Evolutionary conservation across 2,113 vertebrate species (phyloP).

Genomic region (Cyanoderma ruficeps): DNA sequence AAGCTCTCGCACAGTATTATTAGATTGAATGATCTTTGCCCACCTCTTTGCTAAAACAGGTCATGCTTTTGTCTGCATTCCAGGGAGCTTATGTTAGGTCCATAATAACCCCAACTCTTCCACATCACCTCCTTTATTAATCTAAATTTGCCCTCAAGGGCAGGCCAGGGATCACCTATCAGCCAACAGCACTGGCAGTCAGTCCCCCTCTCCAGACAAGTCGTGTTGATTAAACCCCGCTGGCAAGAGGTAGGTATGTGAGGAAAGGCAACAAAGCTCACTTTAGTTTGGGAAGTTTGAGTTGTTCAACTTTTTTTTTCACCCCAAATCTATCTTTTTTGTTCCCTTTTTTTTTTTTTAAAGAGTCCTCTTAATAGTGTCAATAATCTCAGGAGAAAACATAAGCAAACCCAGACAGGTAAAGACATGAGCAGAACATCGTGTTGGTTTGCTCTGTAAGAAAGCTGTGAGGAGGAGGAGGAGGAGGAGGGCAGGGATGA

Average conservation of each 20-base stretch:
- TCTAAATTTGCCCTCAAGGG: conserved; percentile 13
- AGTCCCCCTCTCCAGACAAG: neutral
- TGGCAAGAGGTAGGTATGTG: neutral
- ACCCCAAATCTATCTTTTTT: neutral
- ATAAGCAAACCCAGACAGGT: neutral
- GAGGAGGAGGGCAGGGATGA: neutral
- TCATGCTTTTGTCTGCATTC: conserved; percentile 56
- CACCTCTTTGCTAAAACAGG: conserved; percentile 9
- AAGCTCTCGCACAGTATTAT: conserved; percentile 4
- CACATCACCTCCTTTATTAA: conserved; percentile 47
- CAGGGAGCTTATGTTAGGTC: conserved; percentile 36
- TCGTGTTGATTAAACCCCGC: neutral
- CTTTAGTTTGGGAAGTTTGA: neutral
- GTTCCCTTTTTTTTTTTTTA: neutral
- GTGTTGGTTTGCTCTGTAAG: neutral
- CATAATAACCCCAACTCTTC: conserved; percentile 40
- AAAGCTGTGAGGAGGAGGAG: neutral
- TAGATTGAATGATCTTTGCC: neutral
- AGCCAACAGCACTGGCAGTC: neutral
- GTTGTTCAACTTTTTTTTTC: neutral
- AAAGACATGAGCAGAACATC: neutral
- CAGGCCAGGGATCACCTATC: conserved; percentile 2
- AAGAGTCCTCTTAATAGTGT: neutral
- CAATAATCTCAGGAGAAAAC: neutral
- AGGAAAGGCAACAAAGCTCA: neutral